Conservation (phyloP, 1,140 invertebrate species). For the Harlomillsia oculata region DNA sequence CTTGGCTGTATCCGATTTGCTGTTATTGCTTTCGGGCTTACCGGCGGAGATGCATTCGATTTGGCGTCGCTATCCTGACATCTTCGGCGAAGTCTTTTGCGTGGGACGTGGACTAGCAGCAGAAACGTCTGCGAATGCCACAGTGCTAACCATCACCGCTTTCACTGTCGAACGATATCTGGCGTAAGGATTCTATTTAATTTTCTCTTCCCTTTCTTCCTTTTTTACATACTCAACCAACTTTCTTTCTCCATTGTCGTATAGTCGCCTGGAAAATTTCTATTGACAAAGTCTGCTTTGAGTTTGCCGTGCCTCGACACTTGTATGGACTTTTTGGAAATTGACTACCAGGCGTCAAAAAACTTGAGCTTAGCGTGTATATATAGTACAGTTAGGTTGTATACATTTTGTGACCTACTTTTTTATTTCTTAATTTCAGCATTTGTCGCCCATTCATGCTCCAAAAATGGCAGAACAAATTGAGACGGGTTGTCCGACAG, state of each 20-base stretch:
- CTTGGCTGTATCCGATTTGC: conserved; percentile 62
- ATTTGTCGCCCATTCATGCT: conserved; percentile 48
- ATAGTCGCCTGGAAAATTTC: neutral
- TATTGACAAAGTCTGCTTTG: neutral
- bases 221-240: neutral
- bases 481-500: conserved; percentile 44
- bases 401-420: conserved; percentile 37
- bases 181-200: no score
- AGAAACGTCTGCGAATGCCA: conserved; percentile 50
- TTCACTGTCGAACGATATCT: conserved; percentile 57
- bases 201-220: neutral
- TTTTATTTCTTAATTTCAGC: conserved; percentile 42
- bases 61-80: conserved; percentile 37
- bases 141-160: conserved; percentile 79
- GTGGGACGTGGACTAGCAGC: conserved; percentile 46
- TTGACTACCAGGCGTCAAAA: neutral
- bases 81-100: conserved; percentile 49
- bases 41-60: conserved; percentile 32
- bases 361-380: neutral
- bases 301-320: neutral
- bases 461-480: conserved; percentile 45
- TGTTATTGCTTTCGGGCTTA: conserved; percentile 29
- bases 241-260: neutral
- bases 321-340: neutral
- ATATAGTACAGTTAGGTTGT: neutral